phyloP scores from a whole-genome alignment of 2,797 vertebrate species.

The Agapornis canus region DNA sequence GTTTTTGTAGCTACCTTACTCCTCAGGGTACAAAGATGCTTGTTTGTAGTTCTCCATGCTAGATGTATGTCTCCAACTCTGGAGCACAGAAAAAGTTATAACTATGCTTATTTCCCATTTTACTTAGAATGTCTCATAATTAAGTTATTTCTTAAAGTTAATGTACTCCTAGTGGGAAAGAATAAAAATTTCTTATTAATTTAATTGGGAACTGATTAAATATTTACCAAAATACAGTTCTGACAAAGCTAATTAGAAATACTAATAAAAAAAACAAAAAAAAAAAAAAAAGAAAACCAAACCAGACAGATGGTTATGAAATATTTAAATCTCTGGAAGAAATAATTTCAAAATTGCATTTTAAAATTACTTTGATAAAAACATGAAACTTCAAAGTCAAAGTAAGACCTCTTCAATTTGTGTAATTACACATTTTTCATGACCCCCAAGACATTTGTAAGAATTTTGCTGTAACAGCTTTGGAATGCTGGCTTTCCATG shows the following conservation, averaged over 20 bases:
- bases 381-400: not conserved
- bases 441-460: not conserved
- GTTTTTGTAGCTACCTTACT: not conserved
- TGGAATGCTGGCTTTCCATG: not conserved
- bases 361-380: not conserved
- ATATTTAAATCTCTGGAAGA: not conserved
- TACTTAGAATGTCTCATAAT: not conserved
- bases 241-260: constrained; percentile 9
- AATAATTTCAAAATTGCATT: not conserved
- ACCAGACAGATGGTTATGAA: not conserved
- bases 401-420: not conserved
- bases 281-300: not conserved
- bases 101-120: not conserved
- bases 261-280: not conserved
- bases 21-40: not conserved
- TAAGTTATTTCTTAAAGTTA: not conserved
- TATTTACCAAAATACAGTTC: constrained; percentile 23
- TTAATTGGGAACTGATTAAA: constrained; percentile 12
- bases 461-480: not conserved
- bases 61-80: not conserved
- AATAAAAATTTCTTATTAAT: not conserved
- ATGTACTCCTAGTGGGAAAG: not conserved
- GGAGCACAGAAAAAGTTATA: not conserved
- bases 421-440: not conserved
- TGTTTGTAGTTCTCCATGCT: not conserved